Evolutionary conservation across 2,888 invertebrate species (phyloP), one percentile per base, ranked within the genome.

Genomic region (Eueremaeus valkanovi): DNA sequence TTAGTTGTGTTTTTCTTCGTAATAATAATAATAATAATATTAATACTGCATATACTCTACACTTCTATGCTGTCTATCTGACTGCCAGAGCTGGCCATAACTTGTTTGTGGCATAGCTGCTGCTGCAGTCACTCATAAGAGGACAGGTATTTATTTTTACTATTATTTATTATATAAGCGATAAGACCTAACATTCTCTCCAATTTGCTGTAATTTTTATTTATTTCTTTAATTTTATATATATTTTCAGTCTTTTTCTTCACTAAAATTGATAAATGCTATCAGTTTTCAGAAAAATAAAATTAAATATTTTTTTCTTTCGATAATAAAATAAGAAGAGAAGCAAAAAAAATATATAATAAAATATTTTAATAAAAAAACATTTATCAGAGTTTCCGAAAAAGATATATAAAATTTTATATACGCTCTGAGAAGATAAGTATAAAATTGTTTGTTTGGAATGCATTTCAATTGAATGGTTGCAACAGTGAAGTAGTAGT

Each of bases 261-360:
- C n/a, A n/a, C n/a, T n/a, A n/a, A n/a, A n/a, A n/a, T n/a, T 58
- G 58, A 58, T 58, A 58, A 58, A 58, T 58, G 58, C 24, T 58
- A 58, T 58, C 58, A 58, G 31, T 58, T 31, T 18, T 58, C 29
- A 29, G 13, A 58, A 58, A 31, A 55, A 29, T 58, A 58, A 58
- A 13, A 29, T 18, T 29, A 51, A 58, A 58, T 16, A 58, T 16
- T 31, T 55, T 55, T 18, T 18, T 29, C 31, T 58, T 31, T 31
- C 31, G 31, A 29, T 5, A 21, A 31, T 58, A 31, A 58, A 58
- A 31, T 11, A 24, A 36, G 11, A 36, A 8, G 36, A 45, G 16
- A 45, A 6, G 24, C 29, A 31, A 51, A n/a, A 58, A 31, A 58
- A 58, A 58, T 13, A 36, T 36, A 45, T 58, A 58, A 31, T 31